Conservation (phyloP, 2,797 vertebrate genomes). For the Sebastes itinus region DNA sequence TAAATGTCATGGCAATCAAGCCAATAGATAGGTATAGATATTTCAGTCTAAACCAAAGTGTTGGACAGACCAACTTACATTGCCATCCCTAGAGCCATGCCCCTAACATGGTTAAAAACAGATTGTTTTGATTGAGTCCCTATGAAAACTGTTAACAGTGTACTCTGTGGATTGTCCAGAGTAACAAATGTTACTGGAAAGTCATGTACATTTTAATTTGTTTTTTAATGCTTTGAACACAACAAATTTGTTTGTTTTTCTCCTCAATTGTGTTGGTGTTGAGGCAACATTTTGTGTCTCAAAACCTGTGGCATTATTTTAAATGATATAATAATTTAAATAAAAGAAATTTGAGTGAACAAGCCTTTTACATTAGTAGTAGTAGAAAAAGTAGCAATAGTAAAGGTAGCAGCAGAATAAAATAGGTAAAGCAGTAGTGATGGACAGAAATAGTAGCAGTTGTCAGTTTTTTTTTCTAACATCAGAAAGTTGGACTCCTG, state of each 20-base stretch:
- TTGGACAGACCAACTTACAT: background rate
- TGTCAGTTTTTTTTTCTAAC: background rate
- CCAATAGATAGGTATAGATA: background rate
- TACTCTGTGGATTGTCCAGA: background rate
- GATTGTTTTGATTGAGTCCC: background rate
- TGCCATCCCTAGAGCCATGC: background rate
- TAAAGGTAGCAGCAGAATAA: background rate
- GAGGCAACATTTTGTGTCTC: background rate
- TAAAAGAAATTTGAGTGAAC: background rate
- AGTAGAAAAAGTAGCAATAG: background rate
- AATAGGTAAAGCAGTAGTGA: background rate
- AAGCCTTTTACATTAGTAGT: background rate
- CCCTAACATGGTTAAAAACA: too few relatives aligned
- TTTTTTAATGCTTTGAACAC: background rate
- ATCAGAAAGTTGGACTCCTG: background rate
- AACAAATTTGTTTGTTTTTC: background rate
- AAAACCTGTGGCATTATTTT: background rate
- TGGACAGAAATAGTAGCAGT: background rate
- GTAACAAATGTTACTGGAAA: background rate
- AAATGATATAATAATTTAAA: background rate
- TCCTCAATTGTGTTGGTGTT: background rate
- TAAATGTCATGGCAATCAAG: background rate
- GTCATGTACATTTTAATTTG: background rate
- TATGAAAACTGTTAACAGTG: background rate
- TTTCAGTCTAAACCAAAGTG: background rate